Percentiles rank a stretch among this genome's conserved stretches.
phyloP scores from a whole-genome alignment of 2,797 vertebrate species.

The Sitta carolinensis region DNA sequence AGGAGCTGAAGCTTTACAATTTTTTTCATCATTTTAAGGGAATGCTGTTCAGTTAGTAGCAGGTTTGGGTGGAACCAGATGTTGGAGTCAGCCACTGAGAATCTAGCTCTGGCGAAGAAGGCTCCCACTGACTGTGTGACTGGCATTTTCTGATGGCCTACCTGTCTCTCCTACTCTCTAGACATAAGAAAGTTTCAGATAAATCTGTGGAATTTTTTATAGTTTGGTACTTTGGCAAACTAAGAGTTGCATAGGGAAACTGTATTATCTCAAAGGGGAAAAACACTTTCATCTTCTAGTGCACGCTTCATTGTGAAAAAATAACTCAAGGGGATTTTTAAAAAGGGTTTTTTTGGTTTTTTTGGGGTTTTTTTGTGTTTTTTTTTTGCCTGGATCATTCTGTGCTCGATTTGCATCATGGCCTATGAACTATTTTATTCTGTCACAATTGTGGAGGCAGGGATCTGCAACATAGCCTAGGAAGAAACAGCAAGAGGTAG shows the following conservation, averaged over 20 bases:
- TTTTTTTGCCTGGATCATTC: not conserved
- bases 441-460: not conserved
- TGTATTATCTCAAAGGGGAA: not conserved
- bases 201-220: not conserved
- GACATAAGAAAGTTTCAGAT: not conserved
- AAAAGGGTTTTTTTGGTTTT: too few species aligned
- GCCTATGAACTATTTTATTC: not conserved
- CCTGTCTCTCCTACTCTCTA: not conserved
- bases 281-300: not conserved
- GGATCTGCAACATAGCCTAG: not conserved
- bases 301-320: not conserved
- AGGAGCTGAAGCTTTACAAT: not conserved
- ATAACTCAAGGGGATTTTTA: not conserved
- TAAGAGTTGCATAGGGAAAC: not conserved
- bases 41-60: not conserved
- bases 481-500: not conserved
- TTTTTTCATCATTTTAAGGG: not conserved
- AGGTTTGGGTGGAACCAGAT: not conserved
- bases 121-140: not conserved
- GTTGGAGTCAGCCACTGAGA: not conserved
- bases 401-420: fast-evolving
- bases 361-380: too few species aligned
- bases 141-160: not conserved
- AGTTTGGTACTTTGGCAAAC: not conserved
- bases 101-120: not conserved